Conservation (phyloP, 1,140 invertebrate genomes). For the Microplitis demolitor region DNA sequence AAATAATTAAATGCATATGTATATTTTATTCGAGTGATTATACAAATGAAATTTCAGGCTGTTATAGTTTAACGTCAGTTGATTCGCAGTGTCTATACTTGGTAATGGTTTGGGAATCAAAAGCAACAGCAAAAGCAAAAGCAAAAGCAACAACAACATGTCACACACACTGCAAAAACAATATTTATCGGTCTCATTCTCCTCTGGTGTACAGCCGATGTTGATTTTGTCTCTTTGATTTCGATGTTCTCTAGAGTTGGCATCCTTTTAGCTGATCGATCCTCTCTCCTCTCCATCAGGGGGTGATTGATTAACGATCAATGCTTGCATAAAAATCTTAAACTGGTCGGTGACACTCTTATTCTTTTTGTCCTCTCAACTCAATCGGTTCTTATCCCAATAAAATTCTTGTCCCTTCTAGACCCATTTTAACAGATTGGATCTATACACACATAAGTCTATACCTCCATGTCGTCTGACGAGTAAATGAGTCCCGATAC, state of each 20-base stretch:
- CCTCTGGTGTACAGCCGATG: conserved; percentile 2
- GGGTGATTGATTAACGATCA: conserved; percentile 53
- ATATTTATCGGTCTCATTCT: conserved; percentile 46
- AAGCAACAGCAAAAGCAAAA: conserved; percentile 6
- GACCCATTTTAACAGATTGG: not conserved
- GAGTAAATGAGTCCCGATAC: no score
- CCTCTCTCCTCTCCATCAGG: conserved; percentile 21
- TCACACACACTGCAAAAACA: conserved; percentile 37
- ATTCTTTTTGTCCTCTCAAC: not conserved
- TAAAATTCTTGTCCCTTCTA: not conserved
- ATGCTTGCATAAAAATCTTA: conserved; percentile 48
- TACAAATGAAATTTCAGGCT: not conserved
- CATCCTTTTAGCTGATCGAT: conserved; percentile 24
- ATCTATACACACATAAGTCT: not conserved
- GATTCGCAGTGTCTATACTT: conserved; percentile 32
- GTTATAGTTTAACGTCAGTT: not conserved
- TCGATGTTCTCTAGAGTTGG: conserved; percentile 9
- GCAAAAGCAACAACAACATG: not conserved
- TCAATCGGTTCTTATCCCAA: not conserved
- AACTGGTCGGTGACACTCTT: conserved; percentile 14
- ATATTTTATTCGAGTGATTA: not conserved
- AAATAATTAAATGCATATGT: no score
- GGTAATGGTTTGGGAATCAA: conserved; percentile 35
- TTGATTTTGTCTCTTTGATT: conserved; percentile 6
- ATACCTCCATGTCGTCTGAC: not conserved